phyloP scores from a whole-genome alignment of 2,888 invertebrate genomes.

The Laspeyria flexula region DNA sequence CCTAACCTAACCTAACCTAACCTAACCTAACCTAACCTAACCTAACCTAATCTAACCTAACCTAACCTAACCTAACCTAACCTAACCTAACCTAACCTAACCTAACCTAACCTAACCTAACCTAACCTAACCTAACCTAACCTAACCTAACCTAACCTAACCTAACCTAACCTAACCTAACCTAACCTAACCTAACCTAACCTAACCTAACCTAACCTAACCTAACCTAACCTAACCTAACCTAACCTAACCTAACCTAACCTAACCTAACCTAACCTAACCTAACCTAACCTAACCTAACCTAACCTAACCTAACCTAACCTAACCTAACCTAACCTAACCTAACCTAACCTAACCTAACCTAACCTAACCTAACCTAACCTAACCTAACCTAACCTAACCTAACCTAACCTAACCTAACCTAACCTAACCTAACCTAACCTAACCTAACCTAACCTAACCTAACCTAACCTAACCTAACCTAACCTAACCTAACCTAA shows the following conservation, averaged over 20 bases:
- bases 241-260: conserved; percentile 27
- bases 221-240: conserved; percentile 31
- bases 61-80: conserved; percentile 10
- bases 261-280: conserved; percentile 25
- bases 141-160: conserved; percentile 30
- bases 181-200: conserved; percentile 36
- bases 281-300: conserved; percentile 20
- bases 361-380: conserved; percentile 19
- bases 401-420: too few species aligned
- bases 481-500: conserved; percentile 14
- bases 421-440: too few species aligned
- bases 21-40: conserved; percentile 10
- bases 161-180: conserved; percentile 29
- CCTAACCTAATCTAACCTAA: conserved; percentile 9
- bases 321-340: conserved; percentile 21
- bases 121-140: conserved; percentile 27
- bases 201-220: conserved; percentile 29
- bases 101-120: conserved; percentile 32
- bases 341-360: conserved; percentile 19
- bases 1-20: conserved; percentile 14
- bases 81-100: conserved; percentile 24
- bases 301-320: conserved; percentile 19
- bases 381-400: conserved; percentile 18
- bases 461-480: conserved; percentile 21
- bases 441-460: conserved; percentile 21